Evolutionary conservation across 2,888 invertebrate genomes (phyloP).

Genomic region (Oscheius sp.): DNA sequence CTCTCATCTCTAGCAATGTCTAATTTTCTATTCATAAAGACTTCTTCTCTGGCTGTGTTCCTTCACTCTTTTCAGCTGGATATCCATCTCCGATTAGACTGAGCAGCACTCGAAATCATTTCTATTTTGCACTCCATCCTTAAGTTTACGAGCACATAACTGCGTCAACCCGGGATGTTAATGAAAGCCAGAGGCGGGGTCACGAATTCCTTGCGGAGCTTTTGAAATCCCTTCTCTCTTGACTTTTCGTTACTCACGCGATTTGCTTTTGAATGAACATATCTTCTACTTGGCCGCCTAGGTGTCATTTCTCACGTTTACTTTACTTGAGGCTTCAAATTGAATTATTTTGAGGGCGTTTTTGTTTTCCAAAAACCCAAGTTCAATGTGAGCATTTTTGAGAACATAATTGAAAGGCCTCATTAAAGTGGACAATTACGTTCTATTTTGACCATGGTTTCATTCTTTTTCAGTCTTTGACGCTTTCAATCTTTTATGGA

Average conservation of each 20-base stretch:
- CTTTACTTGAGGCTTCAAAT: too few relatives aligned
- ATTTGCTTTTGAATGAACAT: conserved; percentile 2
- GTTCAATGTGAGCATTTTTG: too few relatives aligned
- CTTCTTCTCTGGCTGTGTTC: too few relatives aligned
- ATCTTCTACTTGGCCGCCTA: not conserved
- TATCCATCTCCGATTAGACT: conserved; percentile 12
- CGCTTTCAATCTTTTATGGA: too few relatives aligned
- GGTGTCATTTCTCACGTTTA: too few relatives aligned
- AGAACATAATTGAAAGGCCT: too few relatives aligned
- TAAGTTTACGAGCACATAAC: conserved; percentile 18
- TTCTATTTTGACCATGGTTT: too few relatives aligned
- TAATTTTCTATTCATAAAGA: conserved; percentile 15
- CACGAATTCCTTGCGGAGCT: not conserved
- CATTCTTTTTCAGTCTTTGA: too few relatives aligned
- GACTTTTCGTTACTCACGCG: conserved; percentile 5
- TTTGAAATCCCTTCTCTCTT: conserved; percentile 11
- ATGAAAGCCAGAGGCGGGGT: conserved; percentile 17
- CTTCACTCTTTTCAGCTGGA: not conserved
- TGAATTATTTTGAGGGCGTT: too few relatives aligned
- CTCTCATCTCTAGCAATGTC: not conserved
- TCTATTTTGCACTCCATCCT: not conserved
- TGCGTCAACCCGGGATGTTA: not conserved
- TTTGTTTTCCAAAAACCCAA: too few relatives aligned
- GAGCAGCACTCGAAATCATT: not conserved
- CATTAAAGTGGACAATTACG: too few relatives aligned